phyloP scores from a whole-genome alignment of 2,113 vertebrate species.

The Oncorhynchus clarkii region DNA sequence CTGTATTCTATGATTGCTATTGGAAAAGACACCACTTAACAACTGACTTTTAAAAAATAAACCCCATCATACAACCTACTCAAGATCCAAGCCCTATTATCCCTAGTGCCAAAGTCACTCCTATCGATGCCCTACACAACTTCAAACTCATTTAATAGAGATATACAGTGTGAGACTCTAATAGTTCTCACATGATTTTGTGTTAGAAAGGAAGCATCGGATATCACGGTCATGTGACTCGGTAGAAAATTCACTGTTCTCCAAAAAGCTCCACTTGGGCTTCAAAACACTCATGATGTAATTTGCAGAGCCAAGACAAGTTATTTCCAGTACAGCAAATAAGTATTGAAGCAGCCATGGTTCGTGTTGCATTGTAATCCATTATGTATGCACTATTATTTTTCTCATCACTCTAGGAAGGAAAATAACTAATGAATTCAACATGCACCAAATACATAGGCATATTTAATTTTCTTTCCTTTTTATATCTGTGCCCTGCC shows the following conservation, averaged over 20 bases:
- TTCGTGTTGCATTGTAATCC: background rate
- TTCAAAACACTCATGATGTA: background rate
- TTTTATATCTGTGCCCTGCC: background rate
- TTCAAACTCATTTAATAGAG: too few species aligned
- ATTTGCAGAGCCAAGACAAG: background rate
- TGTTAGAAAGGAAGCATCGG: too few species aligned
- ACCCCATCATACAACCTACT: background rate
- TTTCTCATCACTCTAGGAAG: background rate
- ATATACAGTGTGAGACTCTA: too few species aligned
- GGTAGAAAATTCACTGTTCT: slow-evolving; percentile 5
- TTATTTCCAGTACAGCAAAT: background rate
- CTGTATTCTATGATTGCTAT: background rate
- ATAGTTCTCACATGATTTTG: too few species aligned
- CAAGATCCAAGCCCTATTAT: background rate
- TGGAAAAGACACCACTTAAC: background rate
- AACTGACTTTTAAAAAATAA: background rate
- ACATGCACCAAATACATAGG: background rate
- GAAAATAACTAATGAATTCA: background rate
- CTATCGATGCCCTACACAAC: too few species aligned
- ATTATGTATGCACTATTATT: background rate
- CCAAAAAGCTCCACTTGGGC: background rate
- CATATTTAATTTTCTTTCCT: background rate
- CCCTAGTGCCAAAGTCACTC: too few species aligned
- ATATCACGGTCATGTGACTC: background rate
- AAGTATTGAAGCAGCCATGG: background rate